A percentile compares a stretch with the other conserved stretches of the same genome.
phyloP scores from a whole-genome alignment of 1,140 invertebrate species.

The Atta cephalotes region DNA sequence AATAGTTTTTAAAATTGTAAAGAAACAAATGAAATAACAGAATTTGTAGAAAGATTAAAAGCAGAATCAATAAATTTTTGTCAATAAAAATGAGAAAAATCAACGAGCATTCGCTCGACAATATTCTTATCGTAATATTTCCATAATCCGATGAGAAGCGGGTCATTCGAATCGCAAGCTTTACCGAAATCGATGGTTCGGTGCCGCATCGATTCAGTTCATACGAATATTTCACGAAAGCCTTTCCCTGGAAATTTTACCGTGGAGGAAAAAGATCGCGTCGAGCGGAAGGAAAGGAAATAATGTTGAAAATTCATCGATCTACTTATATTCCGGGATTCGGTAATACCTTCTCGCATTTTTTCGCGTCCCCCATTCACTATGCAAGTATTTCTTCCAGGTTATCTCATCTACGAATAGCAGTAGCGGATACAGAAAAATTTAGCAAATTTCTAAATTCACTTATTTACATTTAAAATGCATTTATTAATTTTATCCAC shows the following conservation, averaged over 20 bases:
- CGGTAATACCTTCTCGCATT: conserved; percentile 49
- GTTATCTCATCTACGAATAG: conserved; percentile 50
- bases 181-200: conserved; percentile 18
- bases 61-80: neutral
- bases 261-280: conserved; percentile 8
- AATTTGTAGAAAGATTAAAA: neutral
- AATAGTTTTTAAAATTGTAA: neutral
- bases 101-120: conserved; percentile 27
- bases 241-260: neutral
- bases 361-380: conserved; percentile 23
- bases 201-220: conserved; percentile 13
- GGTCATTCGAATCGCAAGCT: conserved; percentile 20
- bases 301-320: conserved; percentile 67
- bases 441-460: neutral
- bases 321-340: conserved; percentile 51
- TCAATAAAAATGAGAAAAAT: conserved; percentile 17
- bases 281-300: conserved; percentile 22
- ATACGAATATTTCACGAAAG: conserved; percentile 41
- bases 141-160: conserved; percentile 48
- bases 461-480: neutral
- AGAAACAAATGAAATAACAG: neutral
- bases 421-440: conserved; percentile 3
- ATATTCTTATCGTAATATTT: conserved; percentile 56
- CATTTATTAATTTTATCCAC: neutral
- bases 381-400: conserved; percentile 35